Conservation (phyloP, 2,113 vertebrate genomes). For the Peromyscus maniculatus region DNA sequence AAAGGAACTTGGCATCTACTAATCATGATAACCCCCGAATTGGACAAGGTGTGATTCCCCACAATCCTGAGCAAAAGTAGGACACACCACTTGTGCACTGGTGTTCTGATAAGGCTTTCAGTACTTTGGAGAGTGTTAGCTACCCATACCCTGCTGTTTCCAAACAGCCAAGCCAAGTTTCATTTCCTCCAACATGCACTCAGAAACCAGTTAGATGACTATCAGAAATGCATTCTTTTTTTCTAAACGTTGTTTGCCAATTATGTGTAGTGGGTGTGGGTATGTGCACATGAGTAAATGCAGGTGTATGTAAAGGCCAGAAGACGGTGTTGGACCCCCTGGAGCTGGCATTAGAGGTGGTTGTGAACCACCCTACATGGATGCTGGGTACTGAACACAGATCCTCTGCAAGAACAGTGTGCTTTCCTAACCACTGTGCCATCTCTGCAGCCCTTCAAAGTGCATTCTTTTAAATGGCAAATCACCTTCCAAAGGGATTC, state of each 20-base stretch:
- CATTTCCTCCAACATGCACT: slow-evolving; percentile 79
- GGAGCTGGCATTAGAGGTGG: neutral
- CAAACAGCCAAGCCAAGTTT: slow-evolving; percentile 76
- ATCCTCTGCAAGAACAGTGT: neutral
- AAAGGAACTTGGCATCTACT: neutral
- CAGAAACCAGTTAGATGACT: slow-evolving; percentile 79
- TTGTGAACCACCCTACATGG: neutral
- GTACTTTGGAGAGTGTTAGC: slow-evolving; percentile 73
- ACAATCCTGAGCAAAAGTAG: neutral
- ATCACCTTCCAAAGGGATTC: slow-evolving; percentile 69
- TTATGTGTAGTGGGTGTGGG: neutral
- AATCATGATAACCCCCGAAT: neutral
- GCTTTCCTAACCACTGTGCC: neutral
- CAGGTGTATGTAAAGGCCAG: neutral
- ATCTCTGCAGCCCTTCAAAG: neutral
- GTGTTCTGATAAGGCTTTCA: slow-evolving; percentile 36
- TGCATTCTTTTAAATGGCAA: slow-evolving; percentile 77
- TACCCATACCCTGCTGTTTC: neutral
- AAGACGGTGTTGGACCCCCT: neutral
- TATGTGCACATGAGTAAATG: neutral
- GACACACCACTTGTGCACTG: too few species aligned
- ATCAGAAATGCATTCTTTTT: slow-evolving; percentile 68
- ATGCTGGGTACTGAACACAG: neutral
- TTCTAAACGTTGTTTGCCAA: neutral
- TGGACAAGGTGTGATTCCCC: neutral